Evolutionary conservation across 2,797 vertebrate species (phyloP).

Genomic region (Mionectes olivaceus): DNA sequence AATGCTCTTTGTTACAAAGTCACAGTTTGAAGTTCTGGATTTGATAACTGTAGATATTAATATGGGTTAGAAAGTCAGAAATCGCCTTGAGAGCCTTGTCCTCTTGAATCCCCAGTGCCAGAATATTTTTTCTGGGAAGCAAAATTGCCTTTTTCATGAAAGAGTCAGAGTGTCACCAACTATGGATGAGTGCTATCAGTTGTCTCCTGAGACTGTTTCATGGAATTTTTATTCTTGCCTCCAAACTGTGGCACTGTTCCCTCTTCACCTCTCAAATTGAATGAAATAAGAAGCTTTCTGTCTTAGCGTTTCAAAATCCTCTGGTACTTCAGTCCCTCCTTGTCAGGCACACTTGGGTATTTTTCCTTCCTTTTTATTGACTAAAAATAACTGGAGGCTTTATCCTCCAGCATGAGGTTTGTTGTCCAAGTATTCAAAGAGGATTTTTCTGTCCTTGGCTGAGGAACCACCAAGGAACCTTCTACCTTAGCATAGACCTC

Average conservation of each 20-base stretch:
- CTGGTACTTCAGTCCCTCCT: constrained; percentile 28
- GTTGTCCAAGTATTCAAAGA: not conserved
- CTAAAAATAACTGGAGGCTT: constrained; percentile 37
- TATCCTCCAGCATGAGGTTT: not conserved
- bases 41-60: constrained; percentile 69
- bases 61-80: constrained; percentile 66
- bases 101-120: constrained; percentile 62
- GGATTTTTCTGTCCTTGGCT: not conserved
- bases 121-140: constrained; percentile 71
- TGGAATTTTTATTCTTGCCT: constrained; percentile 70
- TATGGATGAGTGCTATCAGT: constrained; percentile 64
- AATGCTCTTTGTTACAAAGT: constrained; percentile 46
- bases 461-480: not conserved
- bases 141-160: constrained; percentile 71
- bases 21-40: constrained; percentile 62
- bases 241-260: constrained; percentile 64
- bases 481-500: not conserved
- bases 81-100: constrained; percentile 52
- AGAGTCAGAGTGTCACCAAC: constrained; percentile 67
- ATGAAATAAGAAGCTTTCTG: constrained; percentile 69
- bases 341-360: constrained; percentile 45
- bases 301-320: constrained; percentile 51
- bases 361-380: constrained; percentile 6
- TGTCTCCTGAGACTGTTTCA: constrained; percentile 54
- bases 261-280: constrained; percentile 68